phyloP scores from a whole-genome alignment of 2,888 invertebrate genomes.

The Acholoe squamosa region DNA sequence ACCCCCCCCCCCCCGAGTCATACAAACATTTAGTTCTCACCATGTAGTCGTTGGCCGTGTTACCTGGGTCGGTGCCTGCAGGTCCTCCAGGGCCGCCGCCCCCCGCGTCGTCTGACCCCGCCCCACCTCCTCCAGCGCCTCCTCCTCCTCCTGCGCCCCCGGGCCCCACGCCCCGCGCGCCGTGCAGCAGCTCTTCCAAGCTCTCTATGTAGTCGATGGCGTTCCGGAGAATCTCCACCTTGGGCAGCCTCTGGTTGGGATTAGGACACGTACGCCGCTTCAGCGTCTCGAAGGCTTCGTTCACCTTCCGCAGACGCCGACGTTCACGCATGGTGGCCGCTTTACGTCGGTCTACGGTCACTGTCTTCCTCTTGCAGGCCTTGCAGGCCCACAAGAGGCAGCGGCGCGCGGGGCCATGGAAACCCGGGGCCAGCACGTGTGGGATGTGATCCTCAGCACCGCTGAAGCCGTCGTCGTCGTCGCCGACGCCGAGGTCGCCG shows the following conservation, averaged over 20 bases:
- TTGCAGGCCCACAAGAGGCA: constrained; percentile 98
- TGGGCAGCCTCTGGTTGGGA: constrained; percentile 97
- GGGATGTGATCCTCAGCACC: constrained; percentile 75
- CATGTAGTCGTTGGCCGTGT: constrained; percentile 44
- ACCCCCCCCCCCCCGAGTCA: neutral
- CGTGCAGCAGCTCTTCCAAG: constrained; percentile 84
- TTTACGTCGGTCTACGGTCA: constrained; percentile 96
- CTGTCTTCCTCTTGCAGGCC: constrained; percentile 95
- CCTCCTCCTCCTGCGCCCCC: neutral
- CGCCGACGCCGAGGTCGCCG: constrained; percentile 67
- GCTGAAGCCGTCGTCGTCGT: constrained; percentile 72
- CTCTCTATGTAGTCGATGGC: constrained; percentile 98
- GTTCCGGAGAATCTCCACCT: constrained; percentile 97
- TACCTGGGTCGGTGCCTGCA: neutral
- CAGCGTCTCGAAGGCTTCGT: constrained; percentile 98
- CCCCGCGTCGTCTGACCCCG: neutral
- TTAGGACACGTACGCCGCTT: constrained; percentile 96
- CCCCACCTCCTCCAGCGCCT: constrained; percentile 3
- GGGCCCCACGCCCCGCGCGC: constrained; percentile 64
- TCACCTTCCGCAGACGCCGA: constrained; percentile 96
- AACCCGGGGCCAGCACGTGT: constrained; percentile 84
- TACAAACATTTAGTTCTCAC: neutral
- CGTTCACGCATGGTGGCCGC: constrained; percentile 98
- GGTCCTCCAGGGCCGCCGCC: neutral
- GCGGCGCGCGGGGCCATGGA: constrained; percentile 85